These are phyloP conservation scores for Dicranocentrus wangi DNA, from an alignment of 2,888 invertebrate genomes.

Conservation along the genomic window DNA sequence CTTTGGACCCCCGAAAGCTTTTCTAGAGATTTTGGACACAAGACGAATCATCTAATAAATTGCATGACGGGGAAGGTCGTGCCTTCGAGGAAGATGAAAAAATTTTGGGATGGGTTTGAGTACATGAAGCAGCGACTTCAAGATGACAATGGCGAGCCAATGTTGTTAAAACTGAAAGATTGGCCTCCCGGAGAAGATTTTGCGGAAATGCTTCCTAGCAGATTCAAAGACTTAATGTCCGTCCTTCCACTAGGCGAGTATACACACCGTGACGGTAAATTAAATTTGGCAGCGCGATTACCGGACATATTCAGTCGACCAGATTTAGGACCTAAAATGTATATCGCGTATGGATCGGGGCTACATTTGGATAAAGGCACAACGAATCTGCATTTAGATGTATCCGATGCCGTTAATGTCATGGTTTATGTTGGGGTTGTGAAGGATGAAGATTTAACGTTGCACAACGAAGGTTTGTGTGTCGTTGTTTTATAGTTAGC, in stretches of 20 bases:
- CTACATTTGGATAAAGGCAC: slow-evolving; percentile 88
- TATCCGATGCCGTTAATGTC: slow-evolving; percentile 97
- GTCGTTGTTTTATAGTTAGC: too few relatives aligned
- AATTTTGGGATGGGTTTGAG: slow-evolving; percentile 97
- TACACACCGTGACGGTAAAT: slow-evolving; percentile 87
- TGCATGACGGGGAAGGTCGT: slow-evolving; percentile 92
- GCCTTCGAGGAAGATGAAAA: slow-evolving; percentile 90
- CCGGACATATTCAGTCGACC: slow-evolving; percentile 95
- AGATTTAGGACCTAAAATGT: slow-evolving; percentile 98
- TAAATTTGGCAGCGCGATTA: slow-evolving; percentile 91
- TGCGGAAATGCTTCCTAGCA: slow-evolving; percentile 83
- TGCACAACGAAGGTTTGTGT: slow-evolving; percentile 51
- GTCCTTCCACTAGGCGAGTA: slow-evolving; percentile 92
- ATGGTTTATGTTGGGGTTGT: slow-evolving; percentile 97
- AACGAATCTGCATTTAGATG: slow-evolving; percentile 96
- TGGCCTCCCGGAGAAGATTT: slow-evolving; percentile 98
- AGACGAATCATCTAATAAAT: slow-evolving; percentile 93
- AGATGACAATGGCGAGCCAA: slow-evolving; percentile 87
- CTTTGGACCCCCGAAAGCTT: slow-evolving; percentile 95
- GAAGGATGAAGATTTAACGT: slow-evolving; percentile 74
- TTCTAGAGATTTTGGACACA: slow-evolving; percentile 91
- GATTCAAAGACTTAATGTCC: slow-evolving; percentile 92
- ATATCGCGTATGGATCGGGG: slow-evolving; percentile 96
- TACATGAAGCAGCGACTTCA: slow-evolving; percentile 85
- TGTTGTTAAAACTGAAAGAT: slow-evolving; percentile 95